Evolutionary conservation across 1,140 invertebrate genomes (phyloP), one percentile per base, ranked within the genome.

Genomic region (Hycleus phaleratus): DNA sequence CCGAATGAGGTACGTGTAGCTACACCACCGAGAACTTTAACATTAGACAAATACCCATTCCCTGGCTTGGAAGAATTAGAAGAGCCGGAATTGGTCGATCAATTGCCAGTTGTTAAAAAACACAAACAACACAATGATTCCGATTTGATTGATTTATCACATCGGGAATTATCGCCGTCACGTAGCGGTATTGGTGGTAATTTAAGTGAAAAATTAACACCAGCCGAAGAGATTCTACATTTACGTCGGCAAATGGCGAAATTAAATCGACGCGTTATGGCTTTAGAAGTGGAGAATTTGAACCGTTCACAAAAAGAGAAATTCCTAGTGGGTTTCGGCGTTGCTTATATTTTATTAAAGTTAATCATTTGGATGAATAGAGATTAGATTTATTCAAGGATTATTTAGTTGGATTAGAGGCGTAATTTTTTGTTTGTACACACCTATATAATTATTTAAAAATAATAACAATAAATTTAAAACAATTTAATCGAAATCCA

Each of bases 261-360:
- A 71, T 70, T 93, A 39, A 91, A 91, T 72, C 79, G 89, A n/a
- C 82, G 91, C 40, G 83, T 94, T 2, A 85, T 92, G 79, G 82
- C 87, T 12, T 81, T 93, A 48, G 91, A 94, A 76, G 78, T 88
- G 50, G 90, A 93, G 64, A 84, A 86, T 64, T 74, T 86, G 44
- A 86, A 88, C 68, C 79, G 88, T 44, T 81, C 89, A 67, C 87
- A 93, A 73, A 81, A 87, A 63, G 90, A 93, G 68, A 88, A 92
- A 71, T 81, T 91, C 66, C 75, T 91, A 62, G 90, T 88, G 72
- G 84, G 85, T 56, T 74, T 90, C 61, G 88, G 90, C 11, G 77
- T 93, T 66, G 83, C 88, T 8, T 95, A 93, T 72, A 82, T 93
- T 69, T 75, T 92, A 63, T 77, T 92, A 53, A 93, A 93, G 81